Percentiles rank a stretch among this genome's conserved stretches.
These are phyloP conservation scores for Phainopepla nitens DNA, from an alignment of 2,113 vertebrate genomes.

Conservation along the genomic window DNA sequence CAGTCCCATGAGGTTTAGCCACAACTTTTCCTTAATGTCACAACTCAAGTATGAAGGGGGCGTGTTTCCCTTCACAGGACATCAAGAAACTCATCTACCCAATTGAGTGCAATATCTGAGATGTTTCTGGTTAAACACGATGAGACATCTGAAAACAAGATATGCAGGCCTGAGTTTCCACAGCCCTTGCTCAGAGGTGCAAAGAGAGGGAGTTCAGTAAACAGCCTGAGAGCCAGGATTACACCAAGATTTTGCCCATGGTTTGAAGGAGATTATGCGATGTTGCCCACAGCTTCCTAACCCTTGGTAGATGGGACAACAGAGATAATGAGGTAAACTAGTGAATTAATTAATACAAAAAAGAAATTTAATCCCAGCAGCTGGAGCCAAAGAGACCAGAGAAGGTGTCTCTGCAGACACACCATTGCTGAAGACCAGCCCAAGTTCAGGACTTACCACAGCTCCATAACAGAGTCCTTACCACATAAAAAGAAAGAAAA, in stretches of 20 bases:
- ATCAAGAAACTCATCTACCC: background rate
- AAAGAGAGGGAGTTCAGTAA: background rate
- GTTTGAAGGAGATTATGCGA: background rate
- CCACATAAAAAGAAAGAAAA: accelerated
- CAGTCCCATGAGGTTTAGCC: background rate
- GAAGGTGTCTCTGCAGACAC: background rate
- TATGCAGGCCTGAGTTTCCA: background rate
- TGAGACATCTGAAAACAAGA: background rate
- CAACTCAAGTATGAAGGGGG: background rate
- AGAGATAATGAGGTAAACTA: background rate
- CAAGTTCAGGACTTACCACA: accelerated
- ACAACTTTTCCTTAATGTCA: background rate
- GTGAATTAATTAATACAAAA: background rate
- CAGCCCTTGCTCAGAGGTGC: background rate
- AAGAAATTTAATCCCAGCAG: background rate
- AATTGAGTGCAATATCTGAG: accelerated
- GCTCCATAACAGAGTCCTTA: background rate
- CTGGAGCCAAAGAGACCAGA: background rate
- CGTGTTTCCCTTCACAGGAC: background rate
- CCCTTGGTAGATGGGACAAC: background rate
- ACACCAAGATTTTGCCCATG: background rate
- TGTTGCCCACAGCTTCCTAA: background rate
- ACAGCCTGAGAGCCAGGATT: background rate
- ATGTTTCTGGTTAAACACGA: background rate
- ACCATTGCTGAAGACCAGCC: background rate